A percentile compares a stretch with the other conserved stretches of the same genome.
Evolutionary conservation across 2,888 invertebrate genomes (phyloP).

Genomic region (Meandrusa payeni): DNA sequence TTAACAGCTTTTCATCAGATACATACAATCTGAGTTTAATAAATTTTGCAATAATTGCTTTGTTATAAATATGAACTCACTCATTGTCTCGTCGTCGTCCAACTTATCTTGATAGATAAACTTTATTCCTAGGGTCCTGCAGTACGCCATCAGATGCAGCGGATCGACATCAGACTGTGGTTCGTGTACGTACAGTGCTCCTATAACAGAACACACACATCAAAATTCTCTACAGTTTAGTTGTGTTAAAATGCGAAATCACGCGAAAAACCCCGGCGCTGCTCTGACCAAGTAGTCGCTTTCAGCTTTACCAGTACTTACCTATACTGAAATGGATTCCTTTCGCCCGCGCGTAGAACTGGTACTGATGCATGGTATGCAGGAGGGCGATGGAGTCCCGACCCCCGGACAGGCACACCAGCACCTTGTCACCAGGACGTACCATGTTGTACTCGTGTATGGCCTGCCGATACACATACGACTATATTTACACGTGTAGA

Average conservation of each 20-base stretch:
- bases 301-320: too few relatives aligned
- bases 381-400: conserved; percentile 91
- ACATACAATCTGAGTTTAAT: too few relatives aligned
- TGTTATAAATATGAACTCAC: conserved; percentile 39
- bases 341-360: conserved; percentile 87
- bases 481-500: too few relatives aligned
- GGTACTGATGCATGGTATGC: conserved; percentile 92
- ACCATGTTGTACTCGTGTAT: conserved; percentile 92
- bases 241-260: too few relatives aligned
- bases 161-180: conserved; percentile 90
- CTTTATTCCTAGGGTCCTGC: conserved; percentile 86
- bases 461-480: conserved; percentile 72
- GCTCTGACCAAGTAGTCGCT: too few relatives aligned
- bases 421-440: conserved; percentile 88
- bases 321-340: conserved; percentile 87
- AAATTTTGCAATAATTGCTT: neutral
- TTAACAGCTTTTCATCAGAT: too few relatives aligned
- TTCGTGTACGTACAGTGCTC: conserved; percentile 76
- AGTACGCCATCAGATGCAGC: conserved; percentile 86
- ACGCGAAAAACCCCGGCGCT: too few relatives aligned
- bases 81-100: conserved; percentile 60
- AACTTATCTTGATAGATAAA: conserved; percentile 87
- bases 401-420: conserved; percentile 92
- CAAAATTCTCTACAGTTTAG: too few relatives aligned
- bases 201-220: too few relatives aligned